phyloP scores from a whole-genome alignment of 2,888 invertebrate genomes.

The Flabesymbios commensalis region DNA sequence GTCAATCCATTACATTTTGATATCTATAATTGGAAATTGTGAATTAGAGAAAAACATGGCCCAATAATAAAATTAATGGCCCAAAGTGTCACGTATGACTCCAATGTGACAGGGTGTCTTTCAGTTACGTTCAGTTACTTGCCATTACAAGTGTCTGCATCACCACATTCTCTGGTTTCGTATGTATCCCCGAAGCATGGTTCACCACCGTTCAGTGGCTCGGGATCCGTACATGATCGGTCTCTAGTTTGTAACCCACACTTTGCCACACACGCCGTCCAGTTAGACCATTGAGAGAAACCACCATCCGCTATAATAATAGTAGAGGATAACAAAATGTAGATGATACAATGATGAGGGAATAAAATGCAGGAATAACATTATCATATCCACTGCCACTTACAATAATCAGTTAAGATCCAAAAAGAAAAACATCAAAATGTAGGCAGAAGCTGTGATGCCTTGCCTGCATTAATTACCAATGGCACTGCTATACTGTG shows the following conservation, averaged over 20 bases:
- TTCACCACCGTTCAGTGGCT: slow-evolving; percentile 18
- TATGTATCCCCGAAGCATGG: slow-evolving; percentile 12
- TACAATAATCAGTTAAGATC: no score
- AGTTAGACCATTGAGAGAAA: slow-evolving; percentile 12
- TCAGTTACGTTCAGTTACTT: not conserved
- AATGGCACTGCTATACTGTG: no score
- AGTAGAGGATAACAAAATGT: not conserved
- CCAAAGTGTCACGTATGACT: no score
- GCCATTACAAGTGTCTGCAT: slow-evolving; percentile 7
- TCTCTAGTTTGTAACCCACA: slow-evolving; percentile 11
- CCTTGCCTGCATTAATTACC: no score
- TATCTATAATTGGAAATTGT: no score
- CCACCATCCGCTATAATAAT: slow-evolving; percentile 12
- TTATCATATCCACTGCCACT: no score
- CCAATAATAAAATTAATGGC: no score
- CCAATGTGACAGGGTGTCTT: no score
- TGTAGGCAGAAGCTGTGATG: no score
- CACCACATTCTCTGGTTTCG: slow-evolving; percentile 16
- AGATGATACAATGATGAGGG: not conserved
- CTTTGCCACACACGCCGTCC: slow-evolving; percentile 11
- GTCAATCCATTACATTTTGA: no score
- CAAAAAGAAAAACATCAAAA: no score
- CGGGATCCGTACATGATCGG: slow-evolving; percentile 15
- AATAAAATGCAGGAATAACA: not conserved
- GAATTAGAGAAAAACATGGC: no score